These are phyloP conservation scores for Chorisops tibialis DNA, from an alignment of 2,888 invertebrate species.

Conservation along the genomic window DNA sequence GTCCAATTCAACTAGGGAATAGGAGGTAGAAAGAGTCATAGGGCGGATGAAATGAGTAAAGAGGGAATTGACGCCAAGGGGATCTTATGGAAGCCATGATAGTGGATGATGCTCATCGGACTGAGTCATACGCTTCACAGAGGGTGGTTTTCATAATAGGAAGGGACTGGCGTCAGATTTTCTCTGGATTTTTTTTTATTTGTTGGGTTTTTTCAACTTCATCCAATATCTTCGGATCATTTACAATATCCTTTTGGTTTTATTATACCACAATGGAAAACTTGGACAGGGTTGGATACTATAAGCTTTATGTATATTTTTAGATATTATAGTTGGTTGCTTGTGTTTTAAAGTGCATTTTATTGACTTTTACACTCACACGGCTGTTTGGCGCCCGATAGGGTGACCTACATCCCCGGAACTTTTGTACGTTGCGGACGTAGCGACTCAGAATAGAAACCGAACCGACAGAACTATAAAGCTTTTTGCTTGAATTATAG, in stretches of 20 bases:
- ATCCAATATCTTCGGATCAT: too few relatives aligned
- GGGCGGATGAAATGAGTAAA: background rate
- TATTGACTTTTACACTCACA: background rate
- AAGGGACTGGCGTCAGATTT: background rate
- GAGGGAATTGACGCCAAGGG: background rate
- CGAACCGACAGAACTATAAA: conserved; percentile 3
- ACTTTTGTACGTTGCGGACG: background rate
- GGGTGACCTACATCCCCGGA: conserved; percentile 9
- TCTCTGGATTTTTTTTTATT: background rate
- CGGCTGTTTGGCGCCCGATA: conserved; percentile 17
- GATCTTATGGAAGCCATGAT: background rate
- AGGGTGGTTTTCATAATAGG: background rate
- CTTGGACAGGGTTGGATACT: too few relatives aligned
- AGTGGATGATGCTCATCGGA: background rate
- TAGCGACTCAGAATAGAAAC: background rate
- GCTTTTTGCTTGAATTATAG: background rate
- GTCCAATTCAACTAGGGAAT: too few relatives aligned
- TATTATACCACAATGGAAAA: too few relatives aligned
- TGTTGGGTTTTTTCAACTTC: background rate
- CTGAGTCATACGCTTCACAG: conserved; percentile 11
- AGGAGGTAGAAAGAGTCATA: background rate
- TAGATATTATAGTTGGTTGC: too few relatives aligned
- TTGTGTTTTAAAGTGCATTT: conserved; percentile 1
- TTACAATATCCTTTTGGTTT: too few relatives aligned
- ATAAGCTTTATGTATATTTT: too few relatives aligned